Evolutionary conservation across 1,140 invertebrate species (phyloP).

Genomic region (Lasaia peninsularis): DNA sequence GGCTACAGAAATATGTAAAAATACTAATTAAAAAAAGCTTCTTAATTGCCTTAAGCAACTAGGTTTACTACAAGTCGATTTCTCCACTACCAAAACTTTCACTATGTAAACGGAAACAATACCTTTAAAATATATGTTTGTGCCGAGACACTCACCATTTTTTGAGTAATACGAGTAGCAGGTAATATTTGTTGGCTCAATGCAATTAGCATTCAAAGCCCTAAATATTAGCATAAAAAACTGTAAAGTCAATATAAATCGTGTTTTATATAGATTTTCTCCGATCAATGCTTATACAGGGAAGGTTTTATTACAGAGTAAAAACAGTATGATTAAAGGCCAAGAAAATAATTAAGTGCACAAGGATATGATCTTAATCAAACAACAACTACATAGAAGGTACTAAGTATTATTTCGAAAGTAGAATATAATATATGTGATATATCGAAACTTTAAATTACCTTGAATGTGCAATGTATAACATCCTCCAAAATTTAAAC

Average conservation of each 20-base stretch:
- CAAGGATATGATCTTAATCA: too few relatives aligned
- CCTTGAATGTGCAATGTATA: not conserved
- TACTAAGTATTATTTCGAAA: too few relatives aligned
- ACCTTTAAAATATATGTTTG: not conserved
- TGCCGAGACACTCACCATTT: not conserved
- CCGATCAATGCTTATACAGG: not conserved
- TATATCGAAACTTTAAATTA: too few relatives aligned
- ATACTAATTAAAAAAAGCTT: too few relatives aligned
- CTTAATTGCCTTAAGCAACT: too few relatives aligned
- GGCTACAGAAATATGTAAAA: too few relatives aligned
- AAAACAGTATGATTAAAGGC: too few relatives aligned
- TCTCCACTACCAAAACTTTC: too few relatives aligned
- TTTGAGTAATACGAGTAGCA: slow-evolving; percentile 5
- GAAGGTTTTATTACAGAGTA: not conserved
- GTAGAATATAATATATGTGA: not conserved
- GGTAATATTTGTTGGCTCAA: slow-evolving; percentile 1
- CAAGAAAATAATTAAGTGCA: too few relatives aligned
- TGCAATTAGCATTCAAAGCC: slow-evolving; percentile 1
- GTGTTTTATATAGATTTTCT: not conserved
- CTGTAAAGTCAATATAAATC: not conserved
- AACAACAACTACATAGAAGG: too few relatives aligned
- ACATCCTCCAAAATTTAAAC: not conserved
- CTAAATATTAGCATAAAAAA: slow-evolving; percentile 1
- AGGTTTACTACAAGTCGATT: too few relatives aligned
- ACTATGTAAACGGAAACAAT: not conserved